Evolutionary conservation across 1,140 invertebrate genomes (phyloP).

Genomic region (Vanessa tameamea): DNA sequence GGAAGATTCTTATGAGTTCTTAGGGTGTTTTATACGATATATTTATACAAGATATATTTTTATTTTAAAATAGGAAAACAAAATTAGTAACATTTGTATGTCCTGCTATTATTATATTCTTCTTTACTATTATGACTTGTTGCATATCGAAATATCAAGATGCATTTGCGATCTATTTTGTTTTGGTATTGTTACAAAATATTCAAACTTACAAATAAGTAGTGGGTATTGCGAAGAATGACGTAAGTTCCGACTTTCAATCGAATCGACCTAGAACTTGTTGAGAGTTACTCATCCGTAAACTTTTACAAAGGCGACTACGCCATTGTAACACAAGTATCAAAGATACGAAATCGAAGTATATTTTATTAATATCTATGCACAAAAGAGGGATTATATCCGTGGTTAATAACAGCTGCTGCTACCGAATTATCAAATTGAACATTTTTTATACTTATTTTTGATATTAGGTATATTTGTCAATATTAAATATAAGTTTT

Average conservation of each 20-base stretch:
- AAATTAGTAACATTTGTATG: no score
- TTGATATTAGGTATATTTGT: conserved; percentile 19
- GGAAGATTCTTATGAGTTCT: conserved; percentile 17
- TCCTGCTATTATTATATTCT: no score
- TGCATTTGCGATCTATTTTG: not conserved
- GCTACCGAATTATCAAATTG: conserved; percentile 42
- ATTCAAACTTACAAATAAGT: conserved; percentile 17
- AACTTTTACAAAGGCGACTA: conserved; percentile 61
- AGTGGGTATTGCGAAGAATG: conserved; percentile 22
- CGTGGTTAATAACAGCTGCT: conserved; percentile 70
- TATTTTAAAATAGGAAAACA: no score
- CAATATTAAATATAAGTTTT: not conserved
- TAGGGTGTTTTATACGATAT: not conserved
- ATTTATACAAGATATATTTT: not conserved
- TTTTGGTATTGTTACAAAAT: not conserved
- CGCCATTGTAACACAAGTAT: conserved; percentile 69
- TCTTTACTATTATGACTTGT: no score
- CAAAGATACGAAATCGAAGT: conserved; percentile 67
- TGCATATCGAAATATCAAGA: no score
- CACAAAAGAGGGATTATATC: conserved; percentile 77
- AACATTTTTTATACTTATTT: conserved; percentile 27
- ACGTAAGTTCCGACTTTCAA: conserved; percentile 18
- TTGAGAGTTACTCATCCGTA: conserved; percentile 67
- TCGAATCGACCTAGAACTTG: conserved; percentile 45
- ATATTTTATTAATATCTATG: conserved; percentile 78